phyloP scores from a whole-genome alignment of 2,113 vertebrate genomes.

The Sinocyclocheilus anophthalmus region DNA sequence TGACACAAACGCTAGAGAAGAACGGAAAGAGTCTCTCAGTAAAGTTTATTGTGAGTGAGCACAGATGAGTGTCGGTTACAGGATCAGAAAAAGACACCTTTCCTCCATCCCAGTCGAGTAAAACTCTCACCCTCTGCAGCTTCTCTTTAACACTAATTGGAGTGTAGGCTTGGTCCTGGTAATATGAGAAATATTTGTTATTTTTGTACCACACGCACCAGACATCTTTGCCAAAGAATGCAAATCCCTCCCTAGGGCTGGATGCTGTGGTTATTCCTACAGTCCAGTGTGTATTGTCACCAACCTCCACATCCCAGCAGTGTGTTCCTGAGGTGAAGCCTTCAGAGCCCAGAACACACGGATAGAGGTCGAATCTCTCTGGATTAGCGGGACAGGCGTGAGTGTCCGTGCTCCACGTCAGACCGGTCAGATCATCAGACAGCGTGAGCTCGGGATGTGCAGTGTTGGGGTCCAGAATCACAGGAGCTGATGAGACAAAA shows the following conservation, averaged over 20 bases:
- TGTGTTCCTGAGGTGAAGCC: background rate
- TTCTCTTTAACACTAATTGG: background rate
- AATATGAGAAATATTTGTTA: background rate
- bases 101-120: background rate
- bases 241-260: background rate
- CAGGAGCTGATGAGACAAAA: conserved; percentile 26
- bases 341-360: conserved; percentile 2
- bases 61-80: background rate
- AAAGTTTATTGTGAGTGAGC: background rate
- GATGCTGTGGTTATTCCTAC: conserved; percentile 11
- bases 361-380: background rate
- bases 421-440: conserved; percentile 23
- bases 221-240: background rate
- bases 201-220: background rate
- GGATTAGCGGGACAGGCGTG: background rate
- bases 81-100: background rate
- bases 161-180: background rate
- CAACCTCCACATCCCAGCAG: conserved; percentile 6
- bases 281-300: background rate
- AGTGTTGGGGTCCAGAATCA: conserved; percentile 36
- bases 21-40: conserved; percentile 31
- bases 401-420: background rate
- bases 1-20: background rate
- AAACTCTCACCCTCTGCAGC: background rate
- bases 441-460: background rate